Evolutionary conservation across 2,888 invertebrate species (phyloP).

Genomic region (Lacanobia oleracea): DNA sequence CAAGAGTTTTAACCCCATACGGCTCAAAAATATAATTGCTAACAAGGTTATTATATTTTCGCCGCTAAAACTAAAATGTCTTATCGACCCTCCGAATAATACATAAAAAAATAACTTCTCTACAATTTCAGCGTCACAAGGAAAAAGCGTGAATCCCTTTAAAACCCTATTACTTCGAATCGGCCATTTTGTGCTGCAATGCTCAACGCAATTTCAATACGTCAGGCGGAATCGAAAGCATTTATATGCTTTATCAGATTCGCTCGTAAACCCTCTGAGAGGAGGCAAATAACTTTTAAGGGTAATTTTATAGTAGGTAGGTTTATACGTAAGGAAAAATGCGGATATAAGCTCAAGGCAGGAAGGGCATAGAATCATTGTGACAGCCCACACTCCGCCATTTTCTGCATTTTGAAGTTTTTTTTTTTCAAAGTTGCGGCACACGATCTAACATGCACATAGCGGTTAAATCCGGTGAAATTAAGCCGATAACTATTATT

Average conservation of each 20-base stretch:
- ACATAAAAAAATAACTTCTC: neutral
- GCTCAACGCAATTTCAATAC: constrained; percentile 37
- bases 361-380: too few relatives aligned
- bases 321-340: neutral
- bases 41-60: too few relatives aligned
- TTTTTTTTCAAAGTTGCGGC: too few relatives aligned
- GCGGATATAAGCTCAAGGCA: neutral
- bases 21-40: too few relatives aligned
- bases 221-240: constrained; percentile 40
- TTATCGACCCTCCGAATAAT: neutral
- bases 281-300: constrained; percentile 21
- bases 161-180: constrained; percentile 25
- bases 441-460: too few relatives aligned
- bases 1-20: too few relatives aligned
- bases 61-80: too few relatives aligned
- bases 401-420: too few relatives aligned
- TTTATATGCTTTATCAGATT: constrained; percentile 44
- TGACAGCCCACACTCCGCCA: too few relatives aligned
- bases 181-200: constrained; percentile 31
- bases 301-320: constrained; percentile 27
- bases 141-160: constrained; percentile 17
- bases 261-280: constrained; percentile 31
- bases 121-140: neutral
- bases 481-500: too few relatives aligned
- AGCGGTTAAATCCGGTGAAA: too few relatives aligned